Evolutionary conservation across 1,140 invertebrate species (phyloP).

Genomic region (Stegodyphus dumicola): DNA sequence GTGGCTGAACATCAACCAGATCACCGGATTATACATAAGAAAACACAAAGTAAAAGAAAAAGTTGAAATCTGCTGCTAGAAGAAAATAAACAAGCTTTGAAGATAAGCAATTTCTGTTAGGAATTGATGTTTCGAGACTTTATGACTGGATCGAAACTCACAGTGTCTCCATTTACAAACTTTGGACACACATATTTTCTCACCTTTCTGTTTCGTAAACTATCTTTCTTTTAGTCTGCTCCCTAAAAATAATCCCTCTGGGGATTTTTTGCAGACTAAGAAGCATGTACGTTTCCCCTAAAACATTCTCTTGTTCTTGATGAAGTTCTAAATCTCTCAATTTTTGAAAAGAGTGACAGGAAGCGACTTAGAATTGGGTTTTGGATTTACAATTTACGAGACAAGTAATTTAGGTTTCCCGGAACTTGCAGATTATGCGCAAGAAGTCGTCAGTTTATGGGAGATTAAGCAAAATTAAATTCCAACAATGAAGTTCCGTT

Average conservation of each 20-base stretch:
- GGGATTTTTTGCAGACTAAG: conserved; percentile 26
- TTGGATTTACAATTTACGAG: not conserved
- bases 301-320: not conserved
- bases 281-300: not conserved
- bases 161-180: not conserved
- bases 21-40: too few relatives aligned
- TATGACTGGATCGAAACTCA: not conserved
- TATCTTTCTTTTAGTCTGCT: not conserved
- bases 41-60: not conserved
- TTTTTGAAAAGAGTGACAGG: conserved; percentile 2
- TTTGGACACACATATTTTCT: not conserved
- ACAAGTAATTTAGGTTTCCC: not conserved
- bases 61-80: not conserved
- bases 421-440: too few relatives aligned
- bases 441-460: not conserved
- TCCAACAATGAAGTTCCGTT: not conserved
- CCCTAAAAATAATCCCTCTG: conserved; percentile 26
- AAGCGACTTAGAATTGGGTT: not conserved
- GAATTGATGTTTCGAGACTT: not conserved
- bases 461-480: not conserved
- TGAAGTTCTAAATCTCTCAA: conserved; percentile 25
- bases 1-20: too few relatives aligned
- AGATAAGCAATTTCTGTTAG: not conserved
- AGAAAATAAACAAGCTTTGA: not conserved
- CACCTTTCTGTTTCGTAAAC: not conserved